Percentiles rank a stretch among this genome's conserved stretches.
Evolutionary conservation across 2,888 invertebrate genomes (phyloP).

Genomic region (Polydrusus pterygomalis): DNA sequence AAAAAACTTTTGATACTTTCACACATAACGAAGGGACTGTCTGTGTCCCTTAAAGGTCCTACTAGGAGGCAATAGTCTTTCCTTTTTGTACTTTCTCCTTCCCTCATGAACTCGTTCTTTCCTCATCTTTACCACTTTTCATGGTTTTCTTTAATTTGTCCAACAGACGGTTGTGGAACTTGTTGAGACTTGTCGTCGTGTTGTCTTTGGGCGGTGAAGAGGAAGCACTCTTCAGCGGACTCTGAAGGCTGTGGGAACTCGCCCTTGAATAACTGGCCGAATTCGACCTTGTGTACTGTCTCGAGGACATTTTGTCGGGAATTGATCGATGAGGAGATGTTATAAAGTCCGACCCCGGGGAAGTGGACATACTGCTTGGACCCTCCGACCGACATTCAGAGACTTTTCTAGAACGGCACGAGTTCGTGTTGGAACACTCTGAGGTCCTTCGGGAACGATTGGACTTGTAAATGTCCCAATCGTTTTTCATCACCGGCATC

Average conservation of each 20-base stretch:
- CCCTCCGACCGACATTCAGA: constrained; percentile 86
- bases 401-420: constrained; percentile 81
- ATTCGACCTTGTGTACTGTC: constrained; percentile 74
- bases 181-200: constrained; percentile 79
- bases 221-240: constrained; percentile 80
- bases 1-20: constrained; percentile 25
- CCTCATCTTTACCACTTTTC: constrained; percentile 75
- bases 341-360: constrained; percentile 77
- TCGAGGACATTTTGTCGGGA: constrained; percentile 78
- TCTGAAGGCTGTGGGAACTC: constrained; percentile 78
- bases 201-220: constrained; percentile 79
- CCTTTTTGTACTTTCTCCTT: constrained; percentile 20
- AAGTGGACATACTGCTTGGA: constrained; percentile 78
- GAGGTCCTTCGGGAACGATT: constrained; percentile 85
- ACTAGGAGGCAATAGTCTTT: constrained; percentile 49
- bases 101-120: constrained; percentile 75
- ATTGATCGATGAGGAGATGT: constrained; percentile 78
- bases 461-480: constrained; percentile 94
- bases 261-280: constrained; percentile 72
- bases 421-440: constrained; percentile 80
- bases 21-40: constrained; percentile 13
- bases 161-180: constrained; percentile 87
- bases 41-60: constrained; percentile 18
- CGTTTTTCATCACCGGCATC: constrained; percentile 96
- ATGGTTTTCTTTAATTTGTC: constrained; percentile 86